These are phyloP conservation scores for Candoia aspera DNA, from an alignment of 2,113 vertebrate genomes.

Conservation along the genomic window DNA sequence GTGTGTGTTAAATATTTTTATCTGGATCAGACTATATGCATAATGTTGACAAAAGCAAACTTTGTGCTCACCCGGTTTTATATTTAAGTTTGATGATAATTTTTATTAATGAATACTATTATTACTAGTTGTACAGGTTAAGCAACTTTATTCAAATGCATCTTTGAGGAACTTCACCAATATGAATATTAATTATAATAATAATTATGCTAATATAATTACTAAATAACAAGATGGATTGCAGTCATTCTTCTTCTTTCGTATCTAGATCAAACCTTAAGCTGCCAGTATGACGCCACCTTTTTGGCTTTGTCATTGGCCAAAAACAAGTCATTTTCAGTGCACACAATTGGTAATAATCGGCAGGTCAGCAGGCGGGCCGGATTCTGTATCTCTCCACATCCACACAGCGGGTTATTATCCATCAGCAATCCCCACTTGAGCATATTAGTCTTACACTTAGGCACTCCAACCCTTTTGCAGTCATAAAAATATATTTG, in stretches of 20 bases:
- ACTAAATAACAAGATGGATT: not conserved
- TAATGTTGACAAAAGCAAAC: not conserved
- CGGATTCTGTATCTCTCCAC: too few species aligned
- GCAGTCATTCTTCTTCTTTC: too few species aligned
- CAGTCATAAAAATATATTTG: not conserved
- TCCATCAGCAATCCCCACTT: too few species aligned
- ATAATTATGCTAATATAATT: not conserved
- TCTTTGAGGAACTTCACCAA: not conserved
- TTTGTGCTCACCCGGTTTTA: not conserved
- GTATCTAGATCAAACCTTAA: too few species aligned
- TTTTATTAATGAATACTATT: not conserved
- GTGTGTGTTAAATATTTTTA: not conserved
- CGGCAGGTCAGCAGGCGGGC: too few species aligned
- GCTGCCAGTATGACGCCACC: too few species aligned
- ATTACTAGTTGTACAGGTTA: not conserved
- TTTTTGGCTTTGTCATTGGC: too few species aligned
- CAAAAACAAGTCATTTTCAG: too few species aligned
- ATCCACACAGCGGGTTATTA: too few species aligned
- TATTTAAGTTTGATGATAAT: not conserved
- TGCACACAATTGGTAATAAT: too few species aligned
- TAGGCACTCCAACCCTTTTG: too few species aligned
- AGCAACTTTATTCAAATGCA: not conserved
- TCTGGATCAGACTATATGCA: not conserved
- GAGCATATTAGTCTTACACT: too few species aligned
- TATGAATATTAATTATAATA: not conserved